Conservation (phyloP, 2,113 vertebrate species). For the Chaetura pelagica region DNA sequence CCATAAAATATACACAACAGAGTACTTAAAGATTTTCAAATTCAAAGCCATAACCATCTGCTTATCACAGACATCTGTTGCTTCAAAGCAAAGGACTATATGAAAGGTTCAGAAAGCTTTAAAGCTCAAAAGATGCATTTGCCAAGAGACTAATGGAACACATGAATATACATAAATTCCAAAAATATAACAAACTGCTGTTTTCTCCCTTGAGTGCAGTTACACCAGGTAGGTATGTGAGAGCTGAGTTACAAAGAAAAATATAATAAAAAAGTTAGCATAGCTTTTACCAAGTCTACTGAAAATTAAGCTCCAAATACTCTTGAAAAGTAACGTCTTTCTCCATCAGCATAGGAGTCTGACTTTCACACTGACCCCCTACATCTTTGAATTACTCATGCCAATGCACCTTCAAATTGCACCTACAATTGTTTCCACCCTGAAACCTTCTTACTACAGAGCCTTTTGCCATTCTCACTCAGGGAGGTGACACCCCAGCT, state of each 20-base stretch:
- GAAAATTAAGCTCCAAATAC: neutral
- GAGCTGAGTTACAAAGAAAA: neutral
- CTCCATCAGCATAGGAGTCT: neutral
- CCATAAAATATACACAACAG: slow-evolving; percentile 17
- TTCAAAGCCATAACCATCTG: slow-evolving; percentile 42
- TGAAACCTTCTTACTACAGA: neutral
- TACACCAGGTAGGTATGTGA: neutral
- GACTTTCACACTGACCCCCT: neutral
- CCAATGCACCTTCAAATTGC: neutral
- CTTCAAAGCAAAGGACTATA: slow-evolving; percentile 49
- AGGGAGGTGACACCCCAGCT: neutral
- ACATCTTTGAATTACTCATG: neutral
- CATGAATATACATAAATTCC: slow-evolving; percentile 10
- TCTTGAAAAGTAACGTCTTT: neutral
- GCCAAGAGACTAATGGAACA: slow-evolving; percentile 25
- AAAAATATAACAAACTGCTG: slow-evolving; percentile 18
- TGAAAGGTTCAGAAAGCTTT: slow-evolving; percentile 38
- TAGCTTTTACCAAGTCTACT: neutral
- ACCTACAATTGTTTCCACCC: neutral
- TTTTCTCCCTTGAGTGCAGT: neutral
- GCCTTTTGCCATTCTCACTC: rapidly evolving
- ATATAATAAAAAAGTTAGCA: neutral
- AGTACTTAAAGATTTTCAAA: slow-evolving; percentile 55
- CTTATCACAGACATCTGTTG: slow-evolving; percentile 54
- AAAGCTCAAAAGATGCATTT: slow-evolving; percentile 22